Evolutionary conservation across 1,140 invertebrate genomes (phyloP), one percentile per base, ranked within the genome.

Genomic region (Chironomus striatipennis): DNA sequence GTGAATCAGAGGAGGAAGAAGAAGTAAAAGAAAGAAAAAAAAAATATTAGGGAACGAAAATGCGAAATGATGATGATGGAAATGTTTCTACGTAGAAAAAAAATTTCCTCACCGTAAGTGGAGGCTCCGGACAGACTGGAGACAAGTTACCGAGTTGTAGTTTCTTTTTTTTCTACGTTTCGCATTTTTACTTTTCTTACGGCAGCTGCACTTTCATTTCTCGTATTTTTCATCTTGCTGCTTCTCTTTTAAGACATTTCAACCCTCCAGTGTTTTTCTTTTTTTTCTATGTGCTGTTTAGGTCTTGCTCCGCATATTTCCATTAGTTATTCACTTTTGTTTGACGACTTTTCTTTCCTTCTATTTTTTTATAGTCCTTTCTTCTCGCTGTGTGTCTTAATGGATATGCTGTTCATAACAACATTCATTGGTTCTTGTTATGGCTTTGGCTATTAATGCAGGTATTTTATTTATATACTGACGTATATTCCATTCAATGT

Each of bases 61-160:
- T 70, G 65, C 65, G 65, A 57, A 57, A 70, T 70, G 65, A 70
- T 70, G 65, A 70, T 70, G 65, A 70, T 70, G 65, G 65, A 70
- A 70, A 70, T 70, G 65, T 70, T 70, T 70, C 47, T 70, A 70
- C 65, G 65, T 70, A 70, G 65, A 15, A 70, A 70, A 70, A 57
- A 70, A 70, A 70, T 70, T 70, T 21, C 17, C 65, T 21, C 20
- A 70, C 17, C 65, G 65, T 70, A 18, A 21, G 65, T 57, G 47
- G 24, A 57, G 47, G 12, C 47, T 57, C 47, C 65, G 17, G 65
- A 70, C 65, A 20, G 65, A 20, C 65, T 70, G 65, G 20, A 18
- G 65, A 15, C 65, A 18, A 15, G 65, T 10, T 70, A 70, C 65
- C 65, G 17, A 70, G 65, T 70, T 18, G 17, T 70, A 21, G 65